Evolutionary conservation across 2,888 invertebrate species (phyloP).

Genomic region (Gasteruption jaculator): DNA sequence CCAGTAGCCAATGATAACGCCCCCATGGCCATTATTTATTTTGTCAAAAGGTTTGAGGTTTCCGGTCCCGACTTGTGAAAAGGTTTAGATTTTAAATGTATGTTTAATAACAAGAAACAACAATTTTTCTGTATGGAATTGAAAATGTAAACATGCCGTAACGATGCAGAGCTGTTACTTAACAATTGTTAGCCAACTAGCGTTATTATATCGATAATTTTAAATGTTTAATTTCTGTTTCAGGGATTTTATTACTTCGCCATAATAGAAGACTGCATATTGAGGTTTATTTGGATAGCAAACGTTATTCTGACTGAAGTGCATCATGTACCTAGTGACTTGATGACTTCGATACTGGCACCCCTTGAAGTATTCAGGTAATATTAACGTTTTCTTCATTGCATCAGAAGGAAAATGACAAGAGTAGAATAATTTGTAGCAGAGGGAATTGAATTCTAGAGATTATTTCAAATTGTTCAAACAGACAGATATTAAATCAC

Average conservation of each 20-base stretch:
- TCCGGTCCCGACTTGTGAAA: too few relatives aligned
- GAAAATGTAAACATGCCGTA: too few relatives aligned
- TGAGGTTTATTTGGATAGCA: constrained; percentile 91
- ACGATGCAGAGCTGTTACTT: too few relatives aligned
- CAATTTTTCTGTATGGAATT: too few relatives aligned
- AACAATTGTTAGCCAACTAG: constrained; percentile 3
- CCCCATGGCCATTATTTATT: too few relatives aligned
- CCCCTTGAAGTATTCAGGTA: constrained; percentile 87
- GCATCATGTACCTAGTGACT: constrained; percentile 68
- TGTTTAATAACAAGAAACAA: not conserved
- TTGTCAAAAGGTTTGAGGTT: too few relatives aligned
- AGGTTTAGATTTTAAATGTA: not conserved
- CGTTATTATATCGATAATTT: constrained; percentile 10
- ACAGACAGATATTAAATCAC: too few relatives aligned
- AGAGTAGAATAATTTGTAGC: too few relatives aligned
- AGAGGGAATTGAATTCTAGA: too few relatives aligned
- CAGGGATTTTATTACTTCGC: constrained; percentile 94
- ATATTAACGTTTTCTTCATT: constrained; percentile 15
- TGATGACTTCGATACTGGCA: constrained; percentile 79
- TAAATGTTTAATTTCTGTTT: constrained; percentile 35
- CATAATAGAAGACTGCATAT: constrained; percentile 87
- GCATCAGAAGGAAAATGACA: too few relatives aligned
- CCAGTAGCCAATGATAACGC: too few relatives aligned
- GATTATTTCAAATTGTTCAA: too few relatives aligned
- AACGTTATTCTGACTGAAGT: constrained; percentile 82